Evolutionary conservation across 1,140 invertebrate genomes (phyloP).

Genomic region (Drosophila pruinosa): DNA sequence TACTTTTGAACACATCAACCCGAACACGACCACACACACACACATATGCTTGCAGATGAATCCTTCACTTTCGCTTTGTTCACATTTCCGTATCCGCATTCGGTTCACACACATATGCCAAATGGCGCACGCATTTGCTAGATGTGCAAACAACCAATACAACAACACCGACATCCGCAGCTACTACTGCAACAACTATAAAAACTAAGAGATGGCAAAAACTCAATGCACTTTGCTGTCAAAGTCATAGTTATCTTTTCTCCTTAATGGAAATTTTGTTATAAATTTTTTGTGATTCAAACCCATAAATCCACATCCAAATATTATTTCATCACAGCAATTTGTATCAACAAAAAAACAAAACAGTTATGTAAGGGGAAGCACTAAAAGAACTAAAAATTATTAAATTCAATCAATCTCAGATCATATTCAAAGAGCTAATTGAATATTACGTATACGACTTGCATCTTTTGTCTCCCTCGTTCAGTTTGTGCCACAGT

Average conservation of each 20-base stretch:
- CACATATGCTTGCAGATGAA: conserved; percentile 35
- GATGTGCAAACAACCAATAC: conserved; percentile 33
- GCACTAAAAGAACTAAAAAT: too few species aligned
- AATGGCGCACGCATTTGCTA: conserved; percentile 50
- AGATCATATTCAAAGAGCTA: background rate
- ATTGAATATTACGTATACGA: background rate
- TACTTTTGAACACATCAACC: background rate
- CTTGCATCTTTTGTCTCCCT: background rate
- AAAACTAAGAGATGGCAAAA: background rate
- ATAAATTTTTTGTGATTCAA: too few species aligned
- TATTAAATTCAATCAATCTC: too few species aligned
- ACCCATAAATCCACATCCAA: too few species aligned
- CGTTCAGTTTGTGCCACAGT: background rate
- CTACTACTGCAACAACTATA: conserved; percentile 22
- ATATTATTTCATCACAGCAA: too few species aligned
- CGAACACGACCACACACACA: background rate
- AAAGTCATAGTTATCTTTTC: too few species aligned
- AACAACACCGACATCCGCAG: conserved; percentile 33
- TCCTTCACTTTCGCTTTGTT: conserved; percentile 78
- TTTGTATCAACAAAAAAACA: too few species aligned
- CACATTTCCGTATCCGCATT: conserved; percentile 67
- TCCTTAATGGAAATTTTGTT: too few species aligned
- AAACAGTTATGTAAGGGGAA: too few species aligned
- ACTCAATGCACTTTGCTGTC: background rate
- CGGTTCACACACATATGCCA: conserved; percentile 35